A percentile compares a stretch with the other conserved stretches of the same genome.
These are phyloP conservation scores for Gasterosteus aculeatus DNA, from an alignment of 2,113 vertebrate species.

Conservation along the genomic window DNA sequence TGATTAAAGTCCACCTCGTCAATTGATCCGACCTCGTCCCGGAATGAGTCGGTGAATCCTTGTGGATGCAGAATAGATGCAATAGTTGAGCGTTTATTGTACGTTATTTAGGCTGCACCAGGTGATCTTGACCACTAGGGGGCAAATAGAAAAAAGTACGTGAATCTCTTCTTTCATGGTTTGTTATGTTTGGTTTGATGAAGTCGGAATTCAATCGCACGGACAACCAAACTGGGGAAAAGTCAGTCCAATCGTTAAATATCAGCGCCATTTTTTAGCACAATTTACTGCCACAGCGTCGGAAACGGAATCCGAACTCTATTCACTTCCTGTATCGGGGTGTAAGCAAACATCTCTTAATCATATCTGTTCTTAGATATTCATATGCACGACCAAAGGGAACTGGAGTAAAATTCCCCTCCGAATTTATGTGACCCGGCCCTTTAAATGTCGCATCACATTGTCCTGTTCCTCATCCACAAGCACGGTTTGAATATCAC, in stretches of 20 bases:
- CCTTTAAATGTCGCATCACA: background rate
- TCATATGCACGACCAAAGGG: background rate
- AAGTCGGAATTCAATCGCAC: too few species aligned
- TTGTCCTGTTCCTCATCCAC: background rate
- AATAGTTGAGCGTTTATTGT: conserved; percentile 33
- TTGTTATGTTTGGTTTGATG: background rate
- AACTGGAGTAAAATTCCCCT: background rate
- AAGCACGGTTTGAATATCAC: conserved; percentile 11
- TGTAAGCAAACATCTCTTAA: background rate
- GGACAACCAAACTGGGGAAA: too few species aligned
- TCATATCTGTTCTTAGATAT: background rate
- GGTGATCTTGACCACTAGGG: conserved; percentile 6
- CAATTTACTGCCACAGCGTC: too few species aligned
- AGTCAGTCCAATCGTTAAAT: too few species aligned
- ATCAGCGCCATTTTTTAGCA: too few species aligned
- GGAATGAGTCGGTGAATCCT: conserved; percentile 36
- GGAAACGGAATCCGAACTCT: too few species aligned
- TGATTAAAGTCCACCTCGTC: conserved; percentile 46
- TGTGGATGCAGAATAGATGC: conserved; percentile 31
- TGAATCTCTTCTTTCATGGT: too few species aligned
- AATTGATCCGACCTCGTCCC: conserved; percentile 47
- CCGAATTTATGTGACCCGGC: background rate
- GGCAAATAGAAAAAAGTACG: background rate
- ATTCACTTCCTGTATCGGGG: background rate
- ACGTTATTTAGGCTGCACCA: background rate